These are phyloP conservation scores for Coronaproctus castanopsis DNA, from an alignment of 2,888 invertebrate genomes.

Conservation along the genomic window DNA sequence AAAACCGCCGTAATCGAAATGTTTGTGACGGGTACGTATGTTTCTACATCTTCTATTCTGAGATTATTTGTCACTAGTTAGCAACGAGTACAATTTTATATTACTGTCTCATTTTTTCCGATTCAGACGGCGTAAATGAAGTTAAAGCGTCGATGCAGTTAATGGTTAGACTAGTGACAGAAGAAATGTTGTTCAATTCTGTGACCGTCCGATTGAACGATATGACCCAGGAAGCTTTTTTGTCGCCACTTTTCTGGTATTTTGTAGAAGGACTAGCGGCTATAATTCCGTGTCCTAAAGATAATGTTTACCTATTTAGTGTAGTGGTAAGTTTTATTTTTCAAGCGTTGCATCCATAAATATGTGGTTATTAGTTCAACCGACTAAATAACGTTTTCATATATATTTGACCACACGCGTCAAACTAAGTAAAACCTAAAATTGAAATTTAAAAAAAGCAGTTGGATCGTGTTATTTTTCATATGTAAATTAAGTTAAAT, in stretches of 20 bases:
- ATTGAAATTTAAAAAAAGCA: too few relatives aligned
- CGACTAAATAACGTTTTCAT: too few relatives aligned
- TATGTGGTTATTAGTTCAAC: too few relatives aligned
- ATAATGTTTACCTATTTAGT: conserved; percentile 80
- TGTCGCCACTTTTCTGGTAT: conserved; percentile 68
- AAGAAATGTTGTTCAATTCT: conserved; percentile 83
- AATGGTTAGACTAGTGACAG: conserved; percentile 72
- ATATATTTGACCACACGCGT: too few relatives aligned
- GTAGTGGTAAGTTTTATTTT: conserved; percentile 51
- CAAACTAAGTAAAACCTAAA: too few relatives aligned
- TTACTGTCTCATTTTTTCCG: conserved; percentile 15
- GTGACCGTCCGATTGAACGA: conserved; percentile 81
- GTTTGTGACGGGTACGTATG: conserved; percentile 58
- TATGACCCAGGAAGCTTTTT: conserved; percentile 79
- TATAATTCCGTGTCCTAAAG: conserved; percentile 75
- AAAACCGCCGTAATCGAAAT: conserved; percentile 84
- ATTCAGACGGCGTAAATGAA: conserved; percentile 81
- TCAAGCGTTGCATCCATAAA: too few relatives aligned
- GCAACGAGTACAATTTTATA: too few relatives aligned
- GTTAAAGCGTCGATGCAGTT: conserved; percentile 82
- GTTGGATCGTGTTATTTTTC: too few relatives aligned
- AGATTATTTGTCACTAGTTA: too few relatives aligned
- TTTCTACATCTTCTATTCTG: too few relatives aligned
- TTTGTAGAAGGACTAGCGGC: conserved; percentile 80
- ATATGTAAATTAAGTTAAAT: too few relatives aligned